Evolutionary conservation across 2,113 vertebrate species (phyloP).

Genomic region (Cromileptes altivelis): DNA sequence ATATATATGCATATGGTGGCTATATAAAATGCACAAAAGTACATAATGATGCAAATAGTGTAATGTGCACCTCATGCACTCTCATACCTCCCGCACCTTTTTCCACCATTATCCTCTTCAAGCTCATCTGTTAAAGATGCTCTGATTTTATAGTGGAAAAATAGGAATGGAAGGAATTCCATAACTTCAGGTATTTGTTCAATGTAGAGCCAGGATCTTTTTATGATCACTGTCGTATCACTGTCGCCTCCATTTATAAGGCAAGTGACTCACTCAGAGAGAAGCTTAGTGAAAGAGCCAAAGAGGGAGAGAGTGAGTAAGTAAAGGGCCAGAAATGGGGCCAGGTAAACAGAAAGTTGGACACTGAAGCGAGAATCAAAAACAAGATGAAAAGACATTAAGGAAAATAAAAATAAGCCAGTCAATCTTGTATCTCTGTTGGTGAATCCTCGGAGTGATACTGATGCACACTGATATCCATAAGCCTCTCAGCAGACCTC

Average conservation of each 20-base stretch:
- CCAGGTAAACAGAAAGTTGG: conserved; percentile 15
- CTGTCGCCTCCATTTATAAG: conserved; percentile 8
- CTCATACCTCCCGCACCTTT: neutral
- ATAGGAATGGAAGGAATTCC: conserved; percentile 13
- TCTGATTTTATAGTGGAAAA: conserved; percentile 37
- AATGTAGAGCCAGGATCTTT: conserved; percentile 30
- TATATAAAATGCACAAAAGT: neutral
- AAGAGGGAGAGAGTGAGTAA: neutral
- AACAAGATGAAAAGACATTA: conserved; percentile 3
- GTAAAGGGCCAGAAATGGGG: too few species aligned
- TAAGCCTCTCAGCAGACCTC: conserved; percentile 36
- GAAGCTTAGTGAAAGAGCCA: neutral
- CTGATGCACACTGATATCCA: conserved; percentile 36
- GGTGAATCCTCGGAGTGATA: conserved; percentile 37
- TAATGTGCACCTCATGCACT: neutral
- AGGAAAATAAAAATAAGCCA: neutral
- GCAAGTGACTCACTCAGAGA: neutral
- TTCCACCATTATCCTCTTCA: conserved; percentile 7
- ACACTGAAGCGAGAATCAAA: neutral
- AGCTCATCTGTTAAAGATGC: conserved; percentile 31
- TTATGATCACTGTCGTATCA: conserved; percentile 27
- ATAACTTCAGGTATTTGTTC: conserved; percentile 43
- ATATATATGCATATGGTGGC: neutral
- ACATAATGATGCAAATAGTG: neutral
- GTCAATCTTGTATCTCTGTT: conserved; percentile 23